Evolutionary conservation across 2,797 vertebrate genomes (phyloP).

Genomic region (Chiloscyllium punctatum): DNA sequence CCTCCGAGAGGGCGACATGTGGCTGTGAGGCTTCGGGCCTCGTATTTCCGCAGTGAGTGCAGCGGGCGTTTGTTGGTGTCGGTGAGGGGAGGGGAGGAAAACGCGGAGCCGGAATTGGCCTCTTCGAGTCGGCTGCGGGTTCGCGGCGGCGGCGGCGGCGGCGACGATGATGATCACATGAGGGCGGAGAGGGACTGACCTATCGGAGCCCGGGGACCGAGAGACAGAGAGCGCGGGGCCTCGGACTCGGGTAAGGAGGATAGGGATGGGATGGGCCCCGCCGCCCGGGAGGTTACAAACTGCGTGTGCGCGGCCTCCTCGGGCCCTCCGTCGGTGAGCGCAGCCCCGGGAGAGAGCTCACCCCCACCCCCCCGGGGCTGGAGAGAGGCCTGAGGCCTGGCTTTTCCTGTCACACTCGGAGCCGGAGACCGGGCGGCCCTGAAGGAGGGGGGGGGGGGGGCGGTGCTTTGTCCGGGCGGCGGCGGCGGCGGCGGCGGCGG

Average conservation of each 20-base stretch:
- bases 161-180: conserved; percentile 18
- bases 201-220: too few species aligned
- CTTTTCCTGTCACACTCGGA: too few species aligned
- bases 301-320: conserved; percentile 35
- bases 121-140: neutral
- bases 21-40: conserved; percentile 27
- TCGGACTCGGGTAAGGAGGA: neutral
- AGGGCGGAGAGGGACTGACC: neutral
- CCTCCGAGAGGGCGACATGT: conserved; percentile 2
- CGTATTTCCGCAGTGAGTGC: conserved; percentile 12
- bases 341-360: too few species aligned
- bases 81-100: too few species aligned
- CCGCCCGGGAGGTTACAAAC: conserved; percentile 35
- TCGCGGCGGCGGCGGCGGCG: too few species aligned
- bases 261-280: neutral
- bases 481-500: too few species aligned
- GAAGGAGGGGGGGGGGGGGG: too few species aligned
- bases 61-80: neutral
- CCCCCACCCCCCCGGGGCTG: too few species aligned
- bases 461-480: neutral
- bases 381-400: neutral
- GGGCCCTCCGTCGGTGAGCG: too few species aligned
- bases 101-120: too few species aligned
- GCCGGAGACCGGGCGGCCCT: too few species aligned
- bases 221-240: neutral